These are phyloP conservation scores for Rhinichthys klamathensis DNA, from an alignment of 2,113 vertebrate genomes.

Conservation along the genomic window DNA sequence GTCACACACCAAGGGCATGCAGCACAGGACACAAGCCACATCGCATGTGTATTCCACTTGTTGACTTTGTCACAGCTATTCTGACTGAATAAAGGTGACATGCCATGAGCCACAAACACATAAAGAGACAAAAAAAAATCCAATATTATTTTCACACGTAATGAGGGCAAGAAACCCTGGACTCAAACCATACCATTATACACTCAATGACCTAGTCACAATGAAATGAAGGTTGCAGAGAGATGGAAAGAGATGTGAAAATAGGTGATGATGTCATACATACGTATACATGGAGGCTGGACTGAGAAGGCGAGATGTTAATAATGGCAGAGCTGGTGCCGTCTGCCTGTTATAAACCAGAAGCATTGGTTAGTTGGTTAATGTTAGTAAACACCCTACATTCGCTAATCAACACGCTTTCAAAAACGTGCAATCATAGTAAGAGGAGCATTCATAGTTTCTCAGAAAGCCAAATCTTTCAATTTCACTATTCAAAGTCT, in stretches of 20 bases:
- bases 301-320: conserved; percentile 83
- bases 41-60: neutral
- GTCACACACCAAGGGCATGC: conserved; percentile 3
- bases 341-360: conserved; percentile 86
- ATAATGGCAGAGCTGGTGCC: conserved; percentile 84
- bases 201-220: neutral
- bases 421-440: neutral
- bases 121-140: neutral
- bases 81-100: neutral
- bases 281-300: conserved; percentile 91
- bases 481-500: neutral
- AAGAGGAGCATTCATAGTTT: neutral
- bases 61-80: conserved; percentile 3
- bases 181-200: neutral
- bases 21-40: neutral
- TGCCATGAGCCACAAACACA: conserved; percentile 9
- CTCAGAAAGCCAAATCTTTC: neutral
- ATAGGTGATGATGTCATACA: conserved; percentile 49
- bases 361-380: conserved; percentile 71
- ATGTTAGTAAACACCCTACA: conserved; percentile 25
- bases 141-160: neutral
- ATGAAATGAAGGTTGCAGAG: conserved; percentile 22
- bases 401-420: neutral
- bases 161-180: neutral
- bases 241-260: conserved; percentile 34